These are phyloP conservation scores for Diadema setosum DNA, from an alignment of 35 echinoderm and acorn worm species.

Conservation along the genomic window DNA sequence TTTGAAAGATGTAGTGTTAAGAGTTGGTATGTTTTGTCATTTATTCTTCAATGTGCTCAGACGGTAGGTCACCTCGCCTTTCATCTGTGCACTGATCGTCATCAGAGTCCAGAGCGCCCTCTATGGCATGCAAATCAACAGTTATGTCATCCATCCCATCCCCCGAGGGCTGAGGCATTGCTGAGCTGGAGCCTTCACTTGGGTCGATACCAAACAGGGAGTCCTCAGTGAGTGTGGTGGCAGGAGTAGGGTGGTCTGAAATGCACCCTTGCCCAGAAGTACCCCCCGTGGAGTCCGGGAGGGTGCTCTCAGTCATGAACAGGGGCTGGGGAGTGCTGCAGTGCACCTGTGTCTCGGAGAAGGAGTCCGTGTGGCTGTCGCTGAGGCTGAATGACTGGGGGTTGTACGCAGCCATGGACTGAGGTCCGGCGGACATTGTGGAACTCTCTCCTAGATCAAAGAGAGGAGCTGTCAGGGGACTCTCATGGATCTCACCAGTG, in stretches of 20 bases:
- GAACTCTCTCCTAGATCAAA: background rate
- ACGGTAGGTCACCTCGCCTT: background rate
- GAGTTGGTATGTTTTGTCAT: too few relatives aligned
- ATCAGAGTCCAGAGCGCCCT: background rate
- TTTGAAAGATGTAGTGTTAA: too few relatives aligned
- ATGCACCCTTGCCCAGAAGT: background rate
- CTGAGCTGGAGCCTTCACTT: background rate
- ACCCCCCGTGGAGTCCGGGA: background rate
- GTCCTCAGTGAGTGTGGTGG: background rate
- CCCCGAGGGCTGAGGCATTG: background rate
- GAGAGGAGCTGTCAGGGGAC: background rate
- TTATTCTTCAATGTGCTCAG: slow-evolving; percentile 16
- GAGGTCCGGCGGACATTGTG: background rate
- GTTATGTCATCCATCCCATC: background rate
- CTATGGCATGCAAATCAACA: background rate
- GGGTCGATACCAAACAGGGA: background rate
- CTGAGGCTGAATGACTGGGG: background rate
- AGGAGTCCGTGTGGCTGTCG: background rate
- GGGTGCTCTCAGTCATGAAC: background rate
- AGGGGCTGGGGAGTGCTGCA: background rate
- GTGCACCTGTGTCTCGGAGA: background rate
- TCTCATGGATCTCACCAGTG: background rate
- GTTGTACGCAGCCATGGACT: background rate
- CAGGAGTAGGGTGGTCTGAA: background rate
- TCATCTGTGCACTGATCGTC: slow-evolving; percentile 8